phyloP scores from a whole-genome alignment of 2,113 vertebrate species.

The Agapornis roseicollis region DNA sequence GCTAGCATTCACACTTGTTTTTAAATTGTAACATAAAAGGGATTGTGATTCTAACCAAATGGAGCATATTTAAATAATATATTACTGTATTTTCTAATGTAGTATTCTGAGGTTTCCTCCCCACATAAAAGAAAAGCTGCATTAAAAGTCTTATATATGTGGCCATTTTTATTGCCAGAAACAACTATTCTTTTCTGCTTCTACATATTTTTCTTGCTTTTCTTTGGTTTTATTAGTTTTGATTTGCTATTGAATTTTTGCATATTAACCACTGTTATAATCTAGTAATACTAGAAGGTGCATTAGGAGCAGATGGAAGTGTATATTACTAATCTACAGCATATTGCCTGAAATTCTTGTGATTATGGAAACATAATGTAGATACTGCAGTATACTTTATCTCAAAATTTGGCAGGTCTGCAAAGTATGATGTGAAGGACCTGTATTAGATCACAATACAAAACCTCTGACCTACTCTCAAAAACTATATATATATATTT shows the following conservation, averaged over 20 bases:
- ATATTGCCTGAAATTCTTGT: not conserved
- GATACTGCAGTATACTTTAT: not conserved
- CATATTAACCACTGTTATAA: not conserved
- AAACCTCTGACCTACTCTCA: not conserved
- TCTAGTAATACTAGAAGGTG: not conserved
- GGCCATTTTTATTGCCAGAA: not conserved
- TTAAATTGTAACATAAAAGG: not conserved
- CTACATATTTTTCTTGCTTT: not conserved
- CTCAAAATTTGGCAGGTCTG: not conserved
- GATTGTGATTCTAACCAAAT: not conserved
- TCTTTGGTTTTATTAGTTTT: not conserved
- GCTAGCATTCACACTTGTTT: not conserved
- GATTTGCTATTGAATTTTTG: not conserved
- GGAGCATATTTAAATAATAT: not conserved
- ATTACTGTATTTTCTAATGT: not conserved
- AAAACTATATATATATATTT: not conserved
- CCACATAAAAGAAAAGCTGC: not conserved
- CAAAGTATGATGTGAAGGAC: not conserved
- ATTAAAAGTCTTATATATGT: not conserved
- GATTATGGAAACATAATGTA: not conserved
- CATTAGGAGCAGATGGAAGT: not conserved
- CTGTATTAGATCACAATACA: not conserved
- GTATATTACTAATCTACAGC: not conserved
- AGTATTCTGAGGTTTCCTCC: not conserved
- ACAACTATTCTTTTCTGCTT: not conserved